phyloP scores from a whole-genome alignment of 2,797 vertebrate species.

The Monodelphis domestica region DNA sequence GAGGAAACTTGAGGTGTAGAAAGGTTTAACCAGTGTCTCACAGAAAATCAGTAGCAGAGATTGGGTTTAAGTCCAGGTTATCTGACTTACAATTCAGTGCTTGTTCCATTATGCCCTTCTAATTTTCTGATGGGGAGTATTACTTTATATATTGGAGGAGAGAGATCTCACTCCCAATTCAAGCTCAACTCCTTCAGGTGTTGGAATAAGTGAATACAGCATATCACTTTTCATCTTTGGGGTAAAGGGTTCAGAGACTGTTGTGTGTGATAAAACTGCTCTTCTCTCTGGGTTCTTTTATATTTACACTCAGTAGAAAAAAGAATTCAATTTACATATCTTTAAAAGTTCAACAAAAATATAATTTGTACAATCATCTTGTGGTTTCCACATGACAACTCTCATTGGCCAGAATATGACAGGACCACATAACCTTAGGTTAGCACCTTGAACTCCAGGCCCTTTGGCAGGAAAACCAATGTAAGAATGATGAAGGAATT shows the following conservation, averaged over 20 bases:
- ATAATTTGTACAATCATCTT: background rate
- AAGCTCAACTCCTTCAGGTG: background rate
- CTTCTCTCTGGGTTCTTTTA: background rate
- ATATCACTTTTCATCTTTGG: background rate
- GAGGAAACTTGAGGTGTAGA: background rate
- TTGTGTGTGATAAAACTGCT: background rate
- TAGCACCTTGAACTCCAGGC: background rate
- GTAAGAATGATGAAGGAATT: background rate
- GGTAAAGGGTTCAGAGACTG: background rate
- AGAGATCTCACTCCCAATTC: background rate
- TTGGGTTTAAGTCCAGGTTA: background rate
- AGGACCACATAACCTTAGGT: conserved; percentile 1
- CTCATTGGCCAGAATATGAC: background rate
- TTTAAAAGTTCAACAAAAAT: background rate
- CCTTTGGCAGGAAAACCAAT: background rate
- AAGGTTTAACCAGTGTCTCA: background rate
- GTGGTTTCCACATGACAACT: background rate
- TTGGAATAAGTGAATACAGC: background rate
- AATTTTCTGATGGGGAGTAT: background rate
- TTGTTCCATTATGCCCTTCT: background rate
- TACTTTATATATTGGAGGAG: background rate
- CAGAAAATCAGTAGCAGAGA: no score
- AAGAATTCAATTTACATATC: background rate
- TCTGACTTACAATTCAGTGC: background rate
- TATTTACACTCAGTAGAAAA: background rate